phyloP scores from a whole-genome alignment of 2,797 vertebrate species.

The Myotis myotis region DNA sequence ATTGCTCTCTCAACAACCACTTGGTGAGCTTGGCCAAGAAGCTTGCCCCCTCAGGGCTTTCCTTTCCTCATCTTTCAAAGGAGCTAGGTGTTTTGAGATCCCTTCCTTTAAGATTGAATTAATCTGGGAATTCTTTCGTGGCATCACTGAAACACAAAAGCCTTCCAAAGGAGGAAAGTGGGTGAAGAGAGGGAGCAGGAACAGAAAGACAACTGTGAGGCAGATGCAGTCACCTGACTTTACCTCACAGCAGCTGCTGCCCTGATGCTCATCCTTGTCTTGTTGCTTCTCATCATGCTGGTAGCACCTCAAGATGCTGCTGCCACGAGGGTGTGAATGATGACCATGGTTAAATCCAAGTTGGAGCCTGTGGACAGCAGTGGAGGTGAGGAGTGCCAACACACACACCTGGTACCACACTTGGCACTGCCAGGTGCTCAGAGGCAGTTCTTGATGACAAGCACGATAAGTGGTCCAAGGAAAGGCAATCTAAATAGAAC shows the following conservation, averaged over 20 bases:
- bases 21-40: not conserved
- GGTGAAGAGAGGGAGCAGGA: not conserved
- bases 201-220: not conserved
- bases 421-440: slow-evolving; percentile 28
- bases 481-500: slow-evolving; percentile 34
- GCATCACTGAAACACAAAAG: not conserved
- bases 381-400: slow-evolving; percentile 58
- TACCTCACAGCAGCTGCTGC: not conserved
- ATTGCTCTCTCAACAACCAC: not conserved
- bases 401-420: slow-evolving; percentile 53
- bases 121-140: not conserved
- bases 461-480: not conserved
- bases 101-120: not conserved
- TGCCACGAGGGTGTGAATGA: slow-evolving; percentile 38
- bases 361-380: slow-evolving; percentile 48
- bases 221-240: not conserved
- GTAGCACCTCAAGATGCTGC: slow-evolving; percentile 31
- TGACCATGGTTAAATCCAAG: slow-evolving; percentile 13
- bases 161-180: not conserved
- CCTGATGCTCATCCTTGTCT: not conserved
- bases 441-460: slow-evolving; percentile 16
- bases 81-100: not conserved
- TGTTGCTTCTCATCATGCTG: not conserved
- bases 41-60: not conserved
- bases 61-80: slow-evolving; percentile 37